These are phyloP conservation scores for Balaeniceps rex DNA, from an alignment of 2,113 vertebrate genomes.

Conservation along the genomic window DNA sequence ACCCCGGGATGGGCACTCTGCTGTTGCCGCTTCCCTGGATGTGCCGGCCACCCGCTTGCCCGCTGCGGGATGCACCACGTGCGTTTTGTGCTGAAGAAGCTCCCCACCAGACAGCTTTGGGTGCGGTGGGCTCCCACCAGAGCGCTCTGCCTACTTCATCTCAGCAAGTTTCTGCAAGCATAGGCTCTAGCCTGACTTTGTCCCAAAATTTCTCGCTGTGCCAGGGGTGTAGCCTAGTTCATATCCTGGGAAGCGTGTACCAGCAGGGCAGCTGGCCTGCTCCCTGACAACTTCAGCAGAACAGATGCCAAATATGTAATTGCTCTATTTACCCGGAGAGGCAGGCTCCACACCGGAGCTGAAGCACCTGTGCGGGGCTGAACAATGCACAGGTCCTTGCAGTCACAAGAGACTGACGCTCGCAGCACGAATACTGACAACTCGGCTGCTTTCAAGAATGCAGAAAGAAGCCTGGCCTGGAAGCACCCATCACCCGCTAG, in stretches of 20 bases:
- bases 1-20: not conserved
- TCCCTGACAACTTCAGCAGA: not conserved
- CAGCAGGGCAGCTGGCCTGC: not conserved
- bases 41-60: rapidly evolving
- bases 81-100: not conserved
- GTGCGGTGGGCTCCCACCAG: not conserved
- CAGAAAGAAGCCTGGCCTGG: not conserved
- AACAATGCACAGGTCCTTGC: rapidly evolving
- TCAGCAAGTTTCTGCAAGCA: not conserved
- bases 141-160: not conserved
- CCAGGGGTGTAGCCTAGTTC: not conserved
- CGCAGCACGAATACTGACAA: not conserved
- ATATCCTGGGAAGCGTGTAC: not conserved
- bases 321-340: not conserved
- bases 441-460: not conserved
- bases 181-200: not conserved
- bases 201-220: not conserved
- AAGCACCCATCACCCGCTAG: not conserved
- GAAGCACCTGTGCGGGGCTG: not conserved
- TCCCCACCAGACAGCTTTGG: not conserved
- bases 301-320: not conserved
- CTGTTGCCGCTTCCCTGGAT: rapidly evolving
- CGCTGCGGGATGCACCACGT: rapidly evolving
- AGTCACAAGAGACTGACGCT: rapidly evolving
- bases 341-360: rapidly evolving